Base-by-base conservation (phyloP, 2,113 vertebrate species). In the Laticauda colubrina region DNA sequence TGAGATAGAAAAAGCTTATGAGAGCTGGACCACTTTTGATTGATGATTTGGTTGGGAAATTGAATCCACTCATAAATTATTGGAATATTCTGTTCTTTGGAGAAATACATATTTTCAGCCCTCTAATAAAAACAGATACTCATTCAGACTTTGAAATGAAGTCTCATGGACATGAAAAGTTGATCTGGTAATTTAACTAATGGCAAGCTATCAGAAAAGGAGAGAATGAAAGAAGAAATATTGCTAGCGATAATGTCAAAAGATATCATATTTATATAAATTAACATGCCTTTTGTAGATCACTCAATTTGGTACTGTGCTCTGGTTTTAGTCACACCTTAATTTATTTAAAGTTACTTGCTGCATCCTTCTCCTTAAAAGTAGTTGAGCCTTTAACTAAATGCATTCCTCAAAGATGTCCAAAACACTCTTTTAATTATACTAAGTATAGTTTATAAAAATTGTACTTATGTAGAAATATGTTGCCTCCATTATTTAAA, bases 21-120 rank as follows among this genome's bases (percentile, higher is more conserved):
- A 92, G 88, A 85, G 14, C 20, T 61, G 69, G 43, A 59, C 75
- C 43, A 6, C 7, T 64, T 53, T 39, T 90, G 92, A 90, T 64
- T 48, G 89, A 93, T 93, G 92, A 39, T 93, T 93, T 86, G 57
- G 53, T 51, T 29, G 75, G 39, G 24, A 90, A 93, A 29, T 86
- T n/a, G 75, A 93, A 93, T 93, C 55, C 61, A 89, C 55, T 89
- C 91, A 90, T 90, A 90, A 85, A 87, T 93, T 93, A 87, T 54
- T 90, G 20, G 75, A 54, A 89, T 86, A 90, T n/a, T 61, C 88
- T 53, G 45, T 85, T 20, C 81, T 90, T 90, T 93, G 81, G 89
- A 93, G 21, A 55, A 93, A 59, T 53, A 59, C 61, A 45, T 86
- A 93, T 89, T 85, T 92, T 56, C 29, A 86, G 54, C 39, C 75